A percentile compares a stretch with the other conserved stretches of the same genome.
Evolutionary conservation across 2,113 vertebrate genomes (phyloP).

Genomic region (Oreochromis tanganicae): DNA sequence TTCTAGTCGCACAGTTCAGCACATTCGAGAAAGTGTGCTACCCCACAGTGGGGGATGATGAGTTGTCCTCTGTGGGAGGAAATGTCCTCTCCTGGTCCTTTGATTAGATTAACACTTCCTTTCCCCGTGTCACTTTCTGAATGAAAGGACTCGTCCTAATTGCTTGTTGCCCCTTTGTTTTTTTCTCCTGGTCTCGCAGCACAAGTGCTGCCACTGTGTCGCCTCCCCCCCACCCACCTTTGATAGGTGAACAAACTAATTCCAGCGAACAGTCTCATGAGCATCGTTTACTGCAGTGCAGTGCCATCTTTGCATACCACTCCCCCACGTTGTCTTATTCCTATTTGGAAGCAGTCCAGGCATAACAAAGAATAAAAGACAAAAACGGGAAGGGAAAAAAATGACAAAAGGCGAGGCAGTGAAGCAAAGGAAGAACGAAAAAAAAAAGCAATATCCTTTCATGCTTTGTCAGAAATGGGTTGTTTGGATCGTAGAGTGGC

Average conservation of each 20-base stretch:
- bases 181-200: background rate
- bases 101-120: background rate
- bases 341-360: constrained; percentile 78
- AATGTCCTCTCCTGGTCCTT: constrained; percentile 9
- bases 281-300: constrained; percentile 41
- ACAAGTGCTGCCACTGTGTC: background rate
- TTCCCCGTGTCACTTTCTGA: background rate
- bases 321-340: constrained; percentile 25
- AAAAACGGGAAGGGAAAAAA: constrained; percentile 49
- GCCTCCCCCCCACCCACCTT: background rate
- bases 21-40: background rate
- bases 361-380: constrained; percentile 75
- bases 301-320: constrained; percentile 5
- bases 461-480: constrained; percentile 50
- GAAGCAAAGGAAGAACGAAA: constrained; percentile 82
- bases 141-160: constrained; percentile 4
- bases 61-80: constrained; percentile 17
- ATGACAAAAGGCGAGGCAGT: constrained; percentile 82
- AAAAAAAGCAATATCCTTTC: constrained; percentile 93
- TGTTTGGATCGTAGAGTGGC: constrained; percentile 48
- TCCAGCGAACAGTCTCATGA: constrained; percentile 30
- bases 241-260: constrained; percentile 44
- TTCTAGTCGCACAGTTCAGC: background rate
- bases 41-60: constrained; percentile 13
- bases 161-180: background rate